Evolutionary conservation across 1,140 invertebrate genomes (phyloP).

Genomic region (Meloidogyne hapla): DNA sequence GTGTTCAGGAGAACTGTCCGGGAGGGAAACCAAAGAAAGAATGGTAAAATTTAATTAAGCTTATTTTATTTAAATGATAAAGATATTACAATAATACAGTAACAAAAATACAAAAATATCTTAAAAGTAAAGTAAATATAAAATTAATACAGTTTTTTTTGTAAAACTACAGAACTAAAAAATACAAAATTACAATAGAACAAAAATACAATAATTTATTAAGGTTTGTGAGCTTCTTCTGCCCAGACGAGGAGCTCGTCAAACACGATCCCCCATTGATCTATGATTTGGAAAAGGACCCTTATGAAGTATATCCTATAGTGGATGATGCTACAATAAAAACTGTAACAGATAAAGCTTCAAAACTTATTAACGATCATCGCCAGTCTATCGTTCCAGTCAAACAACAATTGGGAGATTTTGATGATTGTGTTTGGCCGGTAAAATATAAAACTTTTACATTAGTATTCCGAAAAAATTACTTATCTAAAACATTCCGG

Average conservation of each 20-base stretch:
- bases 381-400: neutral
- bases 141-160: no score
- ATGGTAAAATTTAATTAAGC: slow-evolving; percentile 44
- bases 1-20: slow-evolving; percentile 57
- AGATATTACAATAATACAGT: no score
- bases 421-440: neutral
- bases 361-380: neutral
- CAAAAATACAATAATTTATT: neutral
- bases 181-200: no score
- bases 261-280: slow-evolving; percentile 57
- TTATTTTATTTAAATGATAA: neutral
- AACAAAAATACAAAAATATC: no score
- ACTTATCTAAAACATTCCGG: no score
- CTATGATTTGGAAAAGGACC: slow-evolving; percentile 55
- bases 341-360: neutral
- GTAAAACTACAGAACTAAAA: no score
- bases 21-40: slow-evolving; percentile 46
- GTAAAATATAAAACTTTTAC: neutral
- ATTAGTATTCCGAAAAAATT: no score
- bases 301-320: slow-evolving; percentile 55
- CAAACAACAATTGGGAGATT: neutral
- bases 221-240: slow-evolving; percentile 61
- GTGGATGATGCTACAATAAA: slow-evolving; percentile 19
- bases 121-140: no score
- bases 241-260: slow-evolving; percentile 55